Evolutionary conservation across 2,888 invertebrate genomes (phyloP), one percentile per base, ranked within the genome.

Genomic region (Aleiodes alternator): DNA sequence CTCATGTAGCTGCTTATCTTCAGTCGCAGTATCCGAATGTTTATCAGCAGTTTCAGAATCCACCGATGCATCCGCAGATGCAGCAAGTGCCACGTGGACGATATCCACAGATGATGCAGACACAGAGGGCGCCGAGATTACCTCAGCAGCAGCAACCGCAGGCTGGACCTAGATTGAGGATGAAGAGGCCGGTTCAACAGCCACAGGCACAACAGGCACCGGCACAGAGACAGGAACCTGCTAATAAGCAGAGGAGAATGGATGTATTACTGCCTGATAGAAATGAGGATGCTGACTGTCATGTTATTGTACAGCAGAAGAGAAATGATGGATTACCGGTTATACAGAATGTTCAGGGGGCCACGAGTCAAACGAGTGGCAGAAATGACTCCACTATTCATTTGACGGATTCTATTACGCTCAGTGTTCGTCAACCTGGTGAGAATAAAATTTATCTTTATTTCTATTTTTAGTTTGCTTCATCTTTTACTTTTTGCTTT

Each of bases 271-370:
- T 94, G 3, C 94, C 94, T 0, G 93, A 93, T 70, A 92, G 93
- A 84, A 93, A 94, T 77, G 94, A 94, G 81, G 94, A 94, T 81
- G 94, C 94, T 55, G 95, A 95, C 83, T 95, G 95, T 84, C 94
- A 94, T 84, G 94, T 95, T 12, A 94, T 95, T 87, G 93, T 94
- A 3, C 92, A 94, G 90, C 94, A 94, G 85, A 94, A 94, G 78
- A 92, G 94, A 81, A 92, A 93, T 59, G 94, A 94, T 0, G 94
- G 94, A 0, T 86, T 95, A 75, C 95, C 95, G 0, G 91, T 95
- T 84, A 95, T 95, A 76, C 93, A 94, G 77, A 95, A 94, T 84
- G 94, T 95, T 48, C 94, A 95, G 90, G 94, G 95, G 69, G 79
- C 84, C 29, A 82, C 87, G 73, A 76, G 82, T 0, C 84, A 85